Percentiles rank a stretch among this genome's conserved stretches.
Conservation (phyloP, 2,888 invertebrate species). For the Phengaris arion region DNA sequence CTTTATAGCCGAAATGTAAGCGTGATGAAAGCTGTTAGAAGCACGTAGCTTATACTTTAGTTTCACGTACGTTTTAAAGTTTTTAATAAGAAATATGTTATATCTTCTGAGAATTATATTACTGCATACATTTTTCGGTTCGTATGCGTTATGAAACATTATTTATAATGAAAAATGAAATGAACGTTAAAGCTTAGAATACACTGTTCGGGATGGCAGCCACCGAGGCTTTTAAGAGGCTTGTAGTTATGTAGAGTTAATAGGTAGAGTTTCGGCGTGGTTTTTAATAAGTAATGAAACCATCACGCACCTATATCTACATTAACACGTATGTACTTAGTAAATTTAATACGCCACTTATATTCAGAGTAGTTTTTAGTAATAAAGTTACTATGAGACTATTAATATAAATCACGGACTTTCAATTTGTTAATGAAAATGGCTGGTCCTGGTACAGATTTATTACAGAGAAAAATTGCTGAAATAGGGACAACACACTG, state of each 20-base stretch:
- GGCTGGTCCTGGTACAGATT: too few relatives aligned
- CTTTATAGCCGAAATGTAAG: constrained; percentile 13
- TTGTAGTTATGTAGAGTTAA: constrained; percentile 31
- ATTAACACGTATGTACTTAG: constrained; percentile 39
- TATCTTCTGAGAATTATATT: constrained; percentile 12
- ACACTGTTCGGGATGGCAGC: constrained; percentile 24
- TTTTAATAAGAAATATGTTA: constrained; percentile 16
- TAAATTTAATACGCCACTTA: not conserved
- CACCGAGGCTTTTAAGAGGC: constrained; percentile 30
- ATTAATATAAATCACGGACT: too few relatives aligned
- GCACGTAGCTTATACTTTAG: constrained; percentile 19
- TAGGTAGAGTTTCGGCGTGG: constrained; percentile 30
- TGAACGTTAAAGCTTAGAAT: constrained; percentile 24
- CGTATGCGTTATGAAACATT: not conserved
- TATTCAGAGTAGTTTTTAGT: not conserved
- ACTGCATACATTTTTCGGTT: not conserved
- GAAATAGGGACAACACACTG: not conserved
- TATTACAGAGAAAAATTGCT: not conserved
- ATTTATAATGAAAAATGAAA: constrained; percentile 15
- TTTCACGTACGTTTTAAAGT: constrained; percentile 2
- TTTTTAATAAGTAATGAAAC: constrained; percentile 33
- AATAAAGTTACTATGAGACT: too few relatives aligned
- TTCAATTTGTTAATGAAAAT: too few relatives aligned
- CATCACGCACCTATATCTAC: constrained; percentile 43
- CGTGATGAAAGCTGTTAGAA: constrained; percentile 24